Percentiles rank a stretch among this genome's conserved stretches.
Evolutionary conservation across 2,888 invertebrate genomes (phyloP).

Genomic region (Lasioglossum oenotherae): DNA sequence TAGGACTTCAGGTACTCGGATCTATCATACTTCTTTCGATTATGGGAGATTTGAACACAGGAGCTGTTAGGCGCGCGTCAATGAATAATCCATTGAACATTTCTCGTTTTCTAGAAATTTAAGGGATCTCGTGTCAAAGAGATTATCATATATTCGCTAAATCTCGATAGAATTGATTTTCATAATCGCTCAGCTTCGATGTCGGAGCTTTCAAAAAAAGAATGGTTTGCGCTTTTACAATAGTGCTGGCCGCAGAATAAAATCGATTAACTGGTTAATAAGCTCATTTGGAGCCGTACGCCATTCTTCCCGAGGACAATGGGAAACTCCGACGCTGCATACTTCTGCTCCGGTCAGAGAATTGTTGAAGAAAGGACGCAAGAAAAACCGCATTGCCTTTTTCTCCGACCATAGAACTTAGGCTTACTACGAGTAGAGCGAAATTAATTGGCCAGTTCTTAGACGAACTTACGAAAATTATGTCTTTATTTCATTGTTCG

Average conservation of each 20-base stretch:
- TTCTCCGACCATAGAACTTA: neutral
- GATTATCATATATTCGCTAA: neutral
- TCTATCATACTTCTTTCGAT: slow-evolving; percentile 30
- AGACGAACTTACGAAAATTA: neutral
- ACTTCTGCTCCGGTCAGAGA: neutral
- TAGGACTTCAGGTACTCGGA: slow-evolving; percentile 29
- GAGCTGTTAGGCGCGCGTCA: neutral
- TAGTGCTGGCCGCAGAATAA: neutral
- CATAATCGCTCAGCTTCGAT: neutral
- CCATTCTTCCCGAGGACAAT: neutral
- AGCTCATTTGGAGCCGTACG: neutral
- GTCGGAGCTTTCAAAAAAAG: neutral
- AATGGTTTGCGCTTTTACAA: neutral
- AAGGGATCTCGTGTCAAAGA: too few species aligned
- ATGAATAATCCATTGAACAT: neutral
- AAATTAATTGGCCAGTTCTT: slow-evolving; percentile 4
- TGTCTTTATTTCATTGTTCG: neutral
- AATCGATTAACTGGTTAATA: slow-evolving; percentile 12
- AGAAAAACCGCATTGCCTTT: neutral
- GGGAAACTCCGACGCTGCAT: neutral
- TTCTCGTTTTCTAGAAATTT: neutral
- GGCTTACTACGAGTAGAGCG: neutral
- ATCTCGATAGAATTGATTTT: neutral
- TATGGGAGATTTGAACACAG: neutral
- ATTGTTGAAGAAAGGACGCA: neutral